These are phyloP conservation scores for Chaetophractus vellerosus DNA, from an alignment of 2,797 vertebrate genomes.

Conservation along the genomic window DNA sequence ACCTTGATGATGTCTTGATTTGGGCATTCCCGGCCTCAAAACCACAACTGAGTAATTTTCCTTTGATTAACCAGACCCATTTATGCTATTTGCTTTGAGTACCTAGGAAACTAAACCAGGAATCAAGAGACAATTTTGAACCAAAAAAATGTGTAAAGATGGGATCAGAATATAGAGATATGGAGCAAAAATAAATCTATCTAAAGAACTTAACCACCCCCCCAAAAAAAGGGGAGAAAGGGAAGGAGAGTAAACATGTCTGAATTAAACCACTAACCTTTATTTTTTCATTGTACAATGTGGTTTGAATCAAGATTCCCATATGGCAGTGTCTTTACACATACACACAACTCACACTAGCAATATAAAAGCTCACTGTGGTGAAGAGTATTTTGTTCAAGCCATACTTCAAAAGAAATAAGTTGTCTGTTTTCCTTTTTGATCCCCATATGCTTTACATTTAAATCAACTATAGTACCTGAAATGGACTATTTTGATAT, in stretches of 20 bases:
- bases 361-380: not conserved
- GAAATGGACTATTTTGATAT: slow-evolving; percentile 1
- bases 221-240: not conserved
- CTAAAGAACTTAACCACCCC: not conserved
- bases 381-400: not conserved
- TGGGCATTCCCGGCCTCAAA: too few species aligned
- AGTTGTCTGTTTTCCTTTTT: not conserved
- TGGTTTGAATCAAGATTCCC: not conserved
- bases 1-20: too few species aligned
- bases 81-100: too few species aligned
- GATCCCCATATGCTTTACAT: not conserved
- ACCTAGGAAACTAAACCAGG: too few species aligned
- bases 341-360: not conserved
- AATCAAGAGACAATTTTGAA: not conserved
- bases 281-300: not conserved
- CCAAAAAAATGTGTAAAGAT: not conserved
- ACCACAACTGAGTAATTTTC: too few species aligned
- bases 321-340: not conserved
- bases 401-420: not conserved
- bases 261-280: not conserved
- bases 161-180: not conserved
- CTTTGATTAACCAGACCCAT: too few species aligned
- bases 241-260: not conserved
- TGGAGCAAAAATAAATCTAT: not conserved
- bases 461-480: not conserved